phyloP scores from a whole-genome alignment of 2,797 vertebrate species.

The Hemibagrus guttatus region DNA sequence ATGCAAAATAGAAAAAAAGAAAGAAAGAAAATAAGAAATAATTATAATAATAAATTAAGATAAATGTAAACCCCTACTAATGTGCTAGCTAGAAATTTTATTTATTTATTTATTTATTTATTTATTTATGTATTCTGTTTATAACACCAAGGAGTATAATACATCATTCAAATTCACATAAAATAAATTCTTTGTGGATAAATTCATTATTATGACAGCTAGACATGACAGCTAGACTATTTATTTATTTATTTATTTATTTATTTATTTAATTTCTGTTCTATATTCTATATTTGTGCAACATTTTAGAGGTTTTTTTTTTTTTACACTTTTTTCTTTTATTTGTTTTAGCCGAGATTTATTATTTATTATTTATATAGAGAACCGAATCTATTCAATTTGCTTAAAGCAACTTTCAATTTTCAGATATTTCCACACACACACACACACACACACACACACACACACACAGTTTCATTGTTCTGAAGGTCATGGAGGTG shows the following conservation, averaged over 20 bases:
- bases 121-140: too few relatives aligned
- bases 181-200: not conserved
- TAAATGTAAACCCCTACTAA: too few relatives aligned
- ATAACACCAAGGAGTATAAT: not conserved
- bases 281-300: not conserved
- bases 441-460: constrained; percentile 2
- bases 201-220: not conserved
- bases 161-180: not conserved
- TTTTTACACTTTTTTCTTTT: too few relatives aligned
- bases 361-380: not conserved
- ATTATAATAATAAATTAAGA: too few relatives aligned
- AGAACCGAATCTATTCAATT: not conserved
- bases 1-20: too few relatives aligned
- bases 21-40: not conserved
- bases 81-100: too few relatives aligned
- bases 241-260: too few relatives aligned
- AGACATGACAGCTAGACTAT: not conserved
- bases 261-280: not conserved
- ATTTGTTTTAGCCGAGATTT: not conserved
- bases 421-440: not conserved
- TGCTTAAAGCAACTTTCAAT: not conserved
- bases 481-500: constrained; percentile 22
- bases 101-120: too few relatives aligned
- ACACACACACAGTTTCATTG: not conserved
- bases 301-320: not conserved